Evolutionary conservation across 92 coral and sea anemone species (phyloP).

Genomic region (Zoanthus gigantus): DNA sequence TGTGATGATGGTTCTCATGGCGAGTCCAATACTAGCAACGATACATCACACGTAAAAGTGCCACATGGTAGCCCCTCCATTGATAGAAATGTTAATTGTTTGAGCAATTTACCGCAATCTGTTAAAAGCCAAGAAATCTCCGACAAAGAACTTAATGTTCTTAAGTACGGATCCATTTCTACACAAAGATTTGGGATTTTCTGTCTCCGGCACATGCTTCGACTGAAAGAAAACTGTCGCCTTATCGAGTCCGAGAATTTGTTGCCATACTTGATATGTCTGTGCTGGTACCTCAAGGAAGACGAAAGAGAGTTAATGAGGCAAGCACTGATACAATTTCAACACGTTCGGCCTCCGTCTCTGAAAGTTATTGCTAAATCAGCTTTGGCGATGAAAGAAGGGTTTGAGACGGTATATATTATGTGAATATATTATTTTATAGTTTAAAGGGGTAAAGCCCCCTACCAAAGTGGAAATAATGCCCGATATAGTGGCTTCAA

Average conservation of each 20-base stretch:
- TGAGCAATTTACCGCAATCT: not conserved
- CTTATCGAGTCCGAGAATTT: constrained; percentile 67
- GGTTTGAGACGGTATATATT: constrained; percentile 63
- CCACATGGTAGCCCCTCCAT: constrained; percentile 8
- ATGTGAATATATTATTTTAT: constrained; percentile 17
- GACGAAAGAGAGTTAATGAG: constrained; percentile 49
- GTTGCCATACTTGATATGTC: constrained; percentile 67
- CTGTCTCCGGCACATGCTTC: constrained; percentile 72
- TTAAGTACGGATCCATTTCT: constrained; percentile 65
- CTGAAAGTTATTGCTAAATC: constrained; percentile 75
- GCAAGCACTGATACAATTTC: constrained; percentile 53
- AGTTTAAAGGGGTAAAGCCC: no score
- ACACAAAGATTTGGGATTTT: constrained; percentile 78
- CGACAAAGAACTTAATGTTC: not conserved
- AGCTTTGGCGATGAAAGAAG: constrained; percentile 62
- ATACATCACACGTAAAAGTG: constrained; percentile 19
- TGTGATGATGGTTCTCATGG: not conserved
- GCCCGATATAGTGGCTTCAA: no score
- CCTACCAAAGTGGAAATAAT: no score
- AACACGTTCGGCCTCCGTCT: constrained; percentile 63
- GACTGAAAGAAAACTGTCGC: constrained; percentile 70
- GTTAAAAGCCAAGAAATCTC: not conserved
- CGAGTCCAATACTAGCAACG: constrained; percentile 5
- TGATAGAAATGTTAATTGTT: constrained; percentile 15
- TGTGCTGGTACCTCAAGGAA: constrained; percentile 67